Base-by-base conservation (phyloP, 1,140 invertebrate genomes). In the Drosophila cardini region DNA sequence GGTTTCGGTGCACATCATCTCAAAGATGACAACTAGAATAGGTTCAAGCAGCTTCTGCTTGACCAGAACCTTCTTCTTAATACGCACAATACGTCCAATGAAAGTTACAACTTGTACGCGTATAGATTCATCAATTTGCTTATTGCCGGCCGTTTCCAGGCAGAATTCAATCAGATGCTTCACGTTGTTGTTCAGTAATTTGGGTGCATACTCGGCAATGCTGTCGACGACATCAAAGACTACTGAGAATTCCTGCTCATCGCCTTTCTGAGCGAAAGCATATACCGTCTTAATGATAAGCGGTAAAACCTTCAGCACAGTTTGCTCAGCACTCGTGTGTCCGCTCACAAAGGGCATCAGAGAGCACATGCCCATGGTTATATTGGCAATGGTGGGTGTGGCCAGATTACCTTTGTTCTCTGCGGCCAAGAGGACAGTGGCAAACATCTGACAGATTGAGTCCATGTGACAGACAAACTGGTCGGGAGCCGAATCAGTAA, bases 41-140 rank as follows among this genome's bases (percentile, higher is more conserved):
- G 96, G 95, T 48, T 95, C 94, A 16, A 96, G 92, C 7, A 97
- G 86, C 84, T 96, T 96, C 65, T 96, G 93, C 79, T 97, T 97
- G 15, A 96, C 90, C 26, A 97, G 93, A 1, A 94, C 93, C 92
- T 96, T 96, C 86, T 96, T 96, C 84, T 96, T 96, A 0, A 94
- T 90, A 53, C 94, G 93, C 1, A 94, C 93, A 9, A 97, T 79
- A 83, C 93, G 94, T 0, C 94, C 94, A 42, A 97, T 92, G 61
- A 96, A 94, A 53, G 93, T 93, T 11, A 97, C 93, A 9, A 95
- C 94, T 92, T 95, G 96, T 9, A 95, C 93, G 90, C 95, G 93
- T 7, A 96, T 91, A 9, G 92, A 91, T 71, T 94, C 94, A 10
- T 94, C 94, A 4, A 95, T 89, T 32, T 93, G 84, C 57, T 91